Evolutionary conservation across 2,797 vertebrate genomes (phyloP).

Genomic region (Steatocranus sp.): DNA sequence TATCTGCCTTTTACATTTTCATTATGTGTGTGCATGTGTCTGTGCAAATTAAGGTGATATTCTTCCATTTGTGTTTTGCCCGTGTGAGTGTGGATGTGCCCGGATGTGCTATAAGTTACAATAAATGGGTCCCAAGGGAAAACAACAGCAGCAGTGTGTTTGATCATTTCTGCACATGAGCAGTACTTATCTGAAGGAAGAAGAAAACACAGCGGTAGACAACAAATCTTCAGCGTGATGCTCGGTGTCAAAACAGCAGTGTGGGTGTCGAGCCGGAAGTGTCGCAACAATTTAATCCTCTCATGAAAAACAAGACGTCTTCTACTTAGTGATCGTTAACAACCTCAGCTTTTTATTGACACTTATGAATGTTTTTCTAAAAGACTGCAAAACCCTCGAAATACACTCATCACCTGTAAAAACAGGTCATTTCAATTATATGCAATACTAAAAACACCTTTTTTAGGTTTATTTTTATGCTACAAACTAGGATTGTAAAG

Average conservation of each 20-base stretch:
- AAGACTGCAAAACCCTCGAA: background rate
- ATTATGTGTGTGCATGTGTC: background rate
- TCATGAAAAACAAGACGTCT: background rate
- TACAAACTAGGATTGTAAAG: background rate
- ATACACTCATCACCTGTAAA: background rate
- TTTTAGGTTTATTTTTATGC: background rate
- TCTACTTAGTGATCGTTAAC: background rate
- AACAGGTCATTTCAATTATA: background rate
- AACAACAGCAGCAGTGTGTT: background rate
- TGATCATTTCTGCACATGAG: background rate
- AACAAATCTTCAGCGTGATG: background rate
- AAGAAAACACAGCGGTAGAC: background rate
- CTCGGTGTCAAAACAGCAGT: background rate
- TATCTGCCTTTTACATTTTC: background rate
- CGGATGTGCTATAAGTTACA: background rate
- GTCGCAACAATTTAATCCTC: background rate
- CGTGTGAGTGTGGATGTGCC: background rate
- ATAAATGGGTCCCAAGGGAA: conserved; percentile 24
- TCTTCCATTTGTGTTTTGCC: background rate
- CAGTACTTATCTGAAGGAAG: background rate
- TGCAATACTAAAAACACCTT: background rate
- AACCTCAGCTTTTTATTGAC: background rate
- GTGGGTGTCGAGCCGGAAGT: background rate
- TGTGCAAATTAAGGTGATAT: background rate
- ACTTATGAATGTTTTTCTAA: background rate